phyloP scores from a whole-genome alignment of 1,140 invertebrate genomes.

The Drosophila athabasca region DNA sequence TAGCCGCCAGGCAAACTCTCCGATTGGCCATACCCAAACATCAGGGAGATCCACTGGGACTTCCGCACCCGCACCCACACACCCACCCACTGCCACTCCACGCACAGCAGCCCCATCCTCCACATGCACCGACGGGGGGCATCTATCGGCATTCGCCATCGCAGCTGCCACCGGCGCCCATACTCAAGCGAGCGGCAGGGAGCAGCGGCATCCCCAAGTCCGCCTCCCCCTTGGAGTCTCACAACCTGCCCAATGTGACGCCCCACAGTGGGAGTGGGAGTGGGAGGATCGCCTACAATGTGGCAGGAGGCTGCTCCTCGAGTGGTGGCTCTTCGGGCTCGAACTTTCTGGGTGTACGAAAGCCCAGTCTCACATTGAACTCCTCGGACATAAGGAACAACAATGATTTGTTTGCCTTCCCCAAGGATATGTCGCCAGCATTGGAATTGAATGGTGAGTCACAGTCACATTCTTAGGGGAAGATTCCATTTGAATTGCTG shows the following conservation, averaged over 20 bases:
- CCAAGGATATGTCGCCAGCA: conserved; percentile 78
- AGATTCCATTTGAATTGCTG: background rate
- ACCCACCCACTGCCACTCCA: no score
- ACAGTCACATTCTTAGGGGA: background rate
- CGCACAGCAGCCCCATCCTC: no score
- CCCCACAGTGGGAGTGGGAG: conserved; percentile 20
- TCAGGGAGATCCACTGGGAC: conserved; percentile 56
- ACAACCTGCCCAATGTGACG: conserved; percentile 77
- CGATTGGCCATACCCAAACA: conserved; percentile 80
- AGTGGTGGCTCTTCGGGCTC: conserved; percentile 37
- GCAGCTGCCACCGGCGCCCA: conserved; percentile 74
- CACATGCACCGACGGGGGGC: conserved; percentile 23
- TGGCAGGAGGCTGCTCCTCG: conserved; percentile 32
- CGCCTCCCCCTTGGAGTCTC: conserved; percentile 73
- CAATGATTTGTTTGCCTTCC: conserved; percentile 77
- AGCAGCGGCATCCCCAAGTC: conserved; percentile 63
- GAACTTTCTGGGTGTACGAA: conserved; percentile 71
- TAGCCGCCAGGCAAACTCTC: conserved; percentile 77
- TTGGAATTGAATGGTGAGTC: conserved; percentile 61
- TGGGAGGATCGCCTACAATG: conserved; percentile 10
- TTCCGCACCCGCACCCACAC: no score
- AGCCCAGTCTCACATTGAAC: conserved; percentile 75
- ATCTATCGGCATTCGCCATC: conserved; percentile 73
- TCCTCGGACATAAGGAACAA: conserved; percentile 77
- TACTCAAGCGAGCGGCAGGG: conserved; percentile 55